These are phyloP conservation scores for Rhincodon typus DNA, from an alignment of 2,797 vertebrate genomes.

Conservation along the genomic window DNA sequence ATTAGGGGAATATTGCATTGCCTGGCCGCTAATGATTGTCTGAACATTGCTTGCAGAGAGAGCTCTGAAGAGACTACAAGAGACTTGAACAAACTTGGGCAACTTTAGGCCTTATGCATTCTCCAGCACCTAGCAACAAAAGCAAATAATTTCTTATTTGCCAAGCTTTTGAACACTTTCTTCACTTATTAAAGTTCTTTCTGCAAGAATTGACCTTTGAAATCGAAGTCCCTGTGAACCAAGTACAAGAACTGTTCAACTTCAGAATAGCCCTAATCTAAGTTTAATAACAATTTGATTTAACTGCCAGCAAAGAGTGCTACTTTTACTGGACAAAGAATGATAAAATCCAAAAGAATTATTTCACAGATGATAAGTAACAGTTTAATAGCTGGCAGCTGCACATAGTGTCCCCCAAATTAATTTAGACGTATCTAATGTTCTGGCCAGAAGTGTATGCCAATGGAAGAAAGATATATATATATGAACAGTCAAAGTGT, in stretches of 20 bases:
- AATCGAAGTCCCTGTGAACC: conserved; percentile 24
- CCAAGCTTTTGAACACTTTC: conserved; percentile 36
- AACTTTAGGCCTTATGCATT: conserved; percentile 24
- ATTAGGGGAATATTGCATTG: conserved; percentile 33
- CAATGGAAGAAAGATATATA: not conserved
- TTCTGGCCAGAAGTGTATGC: not conserved
- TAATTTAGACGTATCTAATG: conserved; percentile 10
- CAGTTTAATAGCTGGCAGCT: not conserved
- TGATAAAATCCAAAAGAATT: not conserved
- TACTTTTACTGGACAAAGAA: not conserved
- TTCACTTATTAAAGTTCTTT: conserved; percentile 37
- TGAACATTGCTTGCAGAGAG: conserved; percentile 25
- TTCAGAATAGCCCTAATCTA: not conserved
- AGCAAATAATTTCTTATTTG: conserved; percentile 37
- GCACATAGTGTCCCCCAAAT: not conserved
- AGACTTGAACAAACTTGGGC: conserved; percentile 28
- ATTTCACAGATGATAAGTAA: conserved; percentile 18
- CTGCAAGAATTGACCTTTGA: conserved; percentile 37
- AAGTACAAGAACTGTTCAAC: not conserved
- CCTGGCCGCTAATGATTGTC: conserved; percentile 19
- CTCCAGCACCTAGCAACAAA: conserved; percentile 32
- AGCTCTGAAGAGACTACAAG: conserved; percentile 30
- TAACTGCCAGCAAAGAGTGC: not conserved
- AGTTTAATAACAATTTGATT: conserved; percentile 34
- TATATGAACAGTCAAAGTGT: not conserved